Evolutionary conservation across 1,140 invertebrate species (phyloP).

Genomic region (Saccostrea cuccullata): DNA sequence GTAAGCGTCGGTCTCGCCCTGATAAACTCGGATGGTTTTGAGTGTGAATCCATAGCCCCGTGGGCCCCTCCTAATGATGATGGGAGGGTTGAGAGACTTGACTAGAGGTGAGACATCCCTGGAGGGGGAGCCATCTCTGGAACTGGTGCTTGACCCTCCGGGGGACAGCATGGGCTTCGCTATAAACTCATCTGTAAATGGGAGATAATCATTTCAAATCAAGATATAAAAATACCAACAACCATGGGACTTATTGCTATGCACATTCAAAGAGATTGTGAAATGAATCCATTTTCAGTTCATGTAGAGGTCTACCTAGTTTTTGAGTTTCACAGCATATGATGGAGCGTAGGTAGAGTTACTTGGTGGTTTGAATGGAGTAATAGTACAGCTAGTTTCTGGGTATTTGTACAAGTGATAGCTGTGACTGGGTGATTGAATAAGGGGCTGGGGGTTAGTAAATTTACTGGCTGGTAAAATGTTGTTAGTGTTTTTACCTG

Average conservation of each 20-base stretch:
- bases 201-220: not conserved
- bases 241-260: too few relatives aligned
- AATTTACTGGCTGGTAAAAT: not conserved
- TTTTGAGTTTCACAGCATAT: too few relatives aligned
- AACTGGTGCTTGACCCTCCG: conserved; percentile 95
- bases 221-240: too few relatives aligned
- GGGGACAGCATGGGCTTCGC: conserved; percentile 84
- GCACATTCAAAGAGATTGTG: too few relatives aligned
- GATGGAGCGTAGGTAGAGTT: too few relatives aligned
- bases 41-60: conserved; percentile 97
- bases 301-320: too few relatives aligned
- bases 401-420: too few relatives aligned
- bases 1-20: conserved; percentile 97
- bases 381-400: too few relatives aligned
- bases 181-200: conserved; percentile 82
- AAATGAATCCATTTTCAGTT: too few relatives aligned
- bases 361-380: too few relatives aligned
- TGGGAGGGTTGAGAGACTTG: conserved; percentile 89
- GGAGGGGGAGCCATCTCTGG: conserved; percentile 94
- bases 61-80: conserved; percentile 93
- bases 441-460: not conserved
- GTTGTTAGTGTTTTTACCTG: not conserved
- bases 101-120: conserved; percentile 92
- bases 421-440: too few relatives aligned
- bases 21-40: conserved; percentile 96